Evolutionary conservation across 2,888 invertebrate species (phyloP).

Genomic region (Tridacna gigas): DNA sequence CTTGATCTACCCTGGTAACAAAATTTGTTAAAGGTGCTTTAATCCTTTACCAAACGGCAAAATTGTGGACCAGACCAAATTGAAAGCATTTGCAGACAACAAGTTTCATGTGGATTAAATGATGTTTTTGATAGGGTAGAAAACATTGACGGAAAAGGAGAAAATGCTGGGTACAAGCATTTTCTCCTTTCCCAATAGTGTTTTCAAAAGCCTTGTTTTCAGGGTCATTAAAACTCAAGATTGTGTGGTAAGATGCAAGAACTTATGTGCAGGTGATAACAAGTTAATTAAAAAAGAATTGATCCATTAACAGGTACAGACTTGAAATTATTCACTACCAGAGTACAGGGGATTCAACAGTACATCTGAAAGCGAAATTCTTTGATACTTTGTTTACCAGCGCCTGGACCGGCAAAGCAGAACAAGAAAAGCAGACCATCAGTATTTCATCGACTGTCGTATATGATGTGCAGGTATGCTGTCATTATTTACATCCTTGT

Average conservation of each 20-base stretch:
- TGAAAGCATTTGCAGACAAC: too few relatives aligned
- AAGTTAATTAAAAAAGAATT: not conserved
- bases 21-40: too few relatives aligned
- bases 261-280: too few relatives aligned
- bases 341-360: constrained; percentile 34
- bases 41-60: too few relatives aligned
- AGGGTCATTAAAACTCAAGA: too few relatives aligned
- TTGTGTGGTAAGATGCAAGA: too few relatives aligned
- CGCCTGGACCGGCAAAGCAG: constrained; percentile 61
- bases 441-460: constrained; percentile 55
- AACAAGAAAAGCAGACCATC: constrained; percentile 68
- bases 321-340: constrained; percentile 68
- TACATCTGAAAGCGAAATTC: constrained; percentile 67
- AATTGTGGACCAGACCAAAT: too few relatives aligned
- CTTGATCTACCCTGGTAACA: too few relatives aligned
- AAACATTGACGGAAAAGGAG: not conserved
- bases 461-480: constrained; percentile 56
- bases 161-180: not conserved
- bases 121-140: too few relatives aligned
- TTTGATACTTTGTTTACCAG: constrained; percentile 66
- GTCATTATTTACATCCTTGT: too few relatives aligned
- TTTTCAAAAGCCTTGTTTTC: not conserved
- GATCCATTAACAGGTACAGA: constrained; percentile 60
- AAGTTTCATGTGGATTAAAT: too few relatives aligned
- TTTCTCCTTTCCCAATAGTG: not conserved